These are phyloP conservation scores for Promerops cafer DNA, from an alignment of 2,113 vertebrate genomes.

Conservation along the genomic window DNA sequence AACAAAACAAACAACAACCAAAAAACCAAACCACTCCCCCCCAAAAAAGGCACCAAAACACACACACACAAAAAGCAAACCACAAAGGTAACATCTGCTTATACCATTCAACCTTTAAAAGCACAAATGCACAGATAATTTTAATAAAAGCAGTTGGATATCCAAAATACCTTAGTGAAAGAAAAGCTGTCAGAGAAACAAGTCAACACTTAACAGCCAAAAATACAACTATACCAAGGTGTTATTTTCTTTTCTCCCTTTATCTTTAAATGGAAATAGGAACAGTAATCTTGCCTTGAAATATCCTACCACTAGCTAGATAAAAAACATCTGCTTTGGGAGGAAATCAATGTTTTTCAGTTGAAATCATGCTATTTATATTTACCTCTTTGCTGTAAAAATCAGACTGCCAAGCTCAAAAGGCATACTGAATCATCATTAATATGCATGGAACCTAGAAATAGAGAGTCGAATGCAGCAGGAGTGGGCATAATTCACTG, in stretches of 20 bases:
- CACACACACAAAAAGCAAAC: not conserved
- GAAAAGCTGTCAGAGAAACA: not conserved
- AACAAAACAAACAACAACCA: too few species aligned
- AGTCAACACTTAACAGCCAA: not conserved
- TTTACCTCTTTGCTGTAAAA: constrained; percentile 22
- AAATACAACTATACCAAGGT: not conserved
- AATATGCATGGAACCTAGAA: constrained; percentile 1
- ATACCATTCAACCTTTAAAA: not conserved
- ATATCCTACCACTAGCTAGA: not conserved
- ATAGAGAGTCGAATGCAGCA: not conserved
- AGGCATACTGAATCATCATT: constrained; percentile 23
- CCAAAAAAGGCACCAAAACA: not conserved
- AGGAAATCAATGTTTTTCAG: constrained; percentile 34
- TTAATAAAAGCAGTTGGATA: not conserved
- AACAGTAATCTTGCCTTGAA: not conserved
- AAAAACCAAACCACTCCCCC: rapidly evolving
- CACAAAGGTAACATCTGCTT: not conserved
- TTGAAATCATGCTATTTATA: constrained; percentile 19
- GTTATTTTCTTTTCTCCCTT: not conserved
- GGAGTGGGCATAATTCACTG: not conserved
- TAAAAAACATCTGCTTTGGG: not conserved
- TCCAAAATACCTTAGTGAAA: not conserved
- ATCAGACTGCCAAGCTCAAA: constrained; percentile 11
- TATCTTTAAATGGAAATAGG: not conserved
- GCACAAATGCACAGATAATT: not conserved